Base-by-base conservation (phyloP, 2,113 vertebrate genomes). In the Lepisosteus osseus region DNA sequence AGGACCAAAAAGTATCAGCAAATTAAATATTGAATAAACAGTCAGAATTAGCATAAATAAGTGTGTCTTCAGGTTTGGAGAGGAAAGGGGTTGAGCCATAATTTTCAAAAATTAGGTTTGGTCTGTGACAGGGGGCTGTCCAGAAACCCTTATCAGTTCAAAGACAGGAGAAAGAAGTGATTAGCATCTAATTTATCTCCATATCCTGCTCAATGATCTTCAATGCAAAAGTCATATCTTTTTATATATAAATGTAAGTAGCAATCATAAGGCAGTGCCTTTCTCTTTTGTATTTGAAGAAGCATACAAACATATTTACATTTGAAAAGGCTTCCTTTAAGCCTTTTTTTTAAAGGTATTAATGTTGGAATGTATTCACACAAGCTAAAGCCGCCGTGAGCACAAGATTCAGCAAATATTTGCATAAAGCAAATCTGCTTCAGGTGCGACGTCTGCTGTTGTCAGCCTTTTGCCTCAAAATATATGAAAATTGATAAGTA, bases 131-230 rank as follows among this genome's bases (percentile, higher is more conserved):
- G 75, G 82, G 83, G 67, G 82, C 68, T 83, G 78, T 86, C 86
- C 81, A 54, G 74, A 65, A 74, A 80, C 71, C 64, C 84, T 91
- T 91, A 91, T 91, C 89, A 72, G 81, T 81, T 85, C 83, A 81
- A 82, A 82, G 78, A 86, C 90, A 91, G 88, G 76, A 85, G 82
- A 90, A 81, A 77, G 71, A 87, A 85, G 84, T 86, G 90, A 92
- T 92, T 88, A 91, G 83, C 85, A 92, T 92, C 90, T 91, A 83
- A 91, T 89, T 89, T 86, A 87, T 88, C 87, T 87, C 85, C 78
- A 80, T 85, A 81, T 80, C 70, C 77, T 41, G 73, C 78, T 87
- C 84, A 82, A 83, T 87, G 73, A 70, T 76, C 76, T 70, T 65
- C 82, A 74, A 83, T 84, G 86, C 79, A 84, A 84, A 86, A 51